These are phyloP conservation scores for Agonopterix subpropinquella DNA, from an alignment of 2,888 invertebrate genomes.

Conservation along the genomic window DNA sequence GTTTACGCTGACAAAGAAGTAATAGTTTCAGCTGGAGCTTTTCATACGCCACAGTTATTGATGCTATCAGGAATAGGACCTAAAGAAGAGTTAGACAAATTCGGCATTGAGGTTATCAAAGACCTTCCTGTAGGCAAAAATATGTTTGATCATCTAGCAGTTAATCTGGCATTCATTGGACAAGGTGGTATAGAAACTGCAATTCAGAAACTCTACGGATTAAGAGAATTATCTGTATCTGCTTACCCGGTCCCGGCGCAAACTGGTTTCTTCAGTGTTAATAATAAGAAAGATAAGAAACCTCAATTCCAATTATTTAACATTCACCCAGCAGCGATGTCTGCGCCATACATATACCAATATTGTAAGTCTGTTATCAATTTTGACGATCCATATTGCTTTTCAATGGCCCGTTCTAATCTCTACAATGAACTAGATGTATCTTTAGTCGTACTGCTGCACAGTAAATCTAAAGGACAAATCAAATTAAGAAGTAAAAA, in stretches of 20 bases:
- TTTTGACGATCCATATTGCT: slow-evolving; percentile 10
- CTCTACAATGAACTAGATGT: slow-evolving; percentile 9
- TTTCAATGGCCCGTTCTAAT: slow-evolving; percentile 11
- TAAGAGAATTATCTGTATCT: slow-evolving; percentile 18
- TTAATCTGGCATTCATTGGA: slow-evolving; percentile 39
- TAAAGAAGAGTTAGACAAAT: slow-evolving; percentile 29
- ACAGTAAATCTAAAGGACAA: slow-evolving; percentile 14
- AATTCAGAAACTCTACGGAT: slow-evolving; percentile 19
- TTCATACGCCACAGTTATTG: slow-evolving; percentile 53
- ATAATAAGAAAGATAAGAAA: slow-evolving; percentile 5
- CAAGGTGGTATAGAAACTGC: slow-evolving; percentile 30
- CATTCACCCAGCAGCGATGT: slow-evolving; percentile 2
- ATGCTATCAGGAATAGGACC: slow-evolving; percentile 61
- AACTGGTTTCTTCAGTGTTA: slow-evolving; percentile 13
- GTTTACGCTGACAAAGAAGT: slow-evolving; percentile 45
- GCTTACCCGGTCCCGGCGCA: slow-evolving; percentile 13
- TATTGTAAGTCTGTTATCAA: slow-evolving; percentile 8
- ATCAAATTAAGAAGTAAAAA: slow-evolving; percentile 12
- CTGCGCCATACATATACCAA: slow-evolving; percentile 1
- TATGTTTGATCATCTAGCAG: slow-evolving; percentile 47
- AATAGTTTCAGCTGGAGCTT: slow-evolving; percentile 50
- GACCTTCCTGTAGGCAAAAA: slow-evolving; percentile 58
- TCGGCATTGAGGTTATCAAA: slow-evolving; percentile 33
- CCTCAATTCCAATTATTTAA: slow-evolving; percentile 15
- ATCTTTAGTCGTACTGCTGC: slow-evolving; percentile 8